Base-by-base conservation (phyloP, 2,797 vertebrate species). In the Anabacerthia variegaticeps region DNA sequence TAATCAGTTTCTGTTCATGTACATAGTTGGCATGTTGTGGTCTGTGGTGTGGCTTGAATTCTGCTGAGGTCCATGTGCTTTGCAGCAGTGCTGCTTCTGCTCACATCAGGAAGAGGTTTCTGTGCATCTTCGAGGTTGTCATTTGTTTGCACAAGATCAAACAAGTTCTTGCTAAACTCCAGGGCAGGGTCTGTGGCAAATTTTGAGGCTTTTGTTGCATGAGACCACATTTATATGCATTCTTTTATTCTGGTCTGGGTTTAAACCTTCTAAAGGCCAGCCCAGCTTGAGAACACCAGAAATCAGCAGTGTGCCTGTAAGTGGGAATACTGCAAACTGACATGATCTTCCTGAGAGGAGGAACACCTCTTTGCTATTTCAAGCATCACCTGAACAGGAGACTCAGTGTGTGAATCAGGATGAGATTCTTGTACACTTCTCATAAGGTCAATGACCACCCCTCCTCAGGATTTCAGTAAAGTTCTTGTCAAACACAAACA, bases 1-100 rank as follows among this genome's bases (percentile, higher is more conserved):
- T 99, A 98, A 98, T 99, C 98, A 99, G 98, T 85, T 94, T 39
- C 46, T 1, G 74, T 97, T 94, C 75, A 69, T 96, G 95, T 81
- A 91, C 85, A 52, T 97, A 97, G 97, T 96, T 98, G 95, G 95
- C 95, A 91, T 48, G 88, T 88, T 87, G 87, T 77, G 95, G 94
- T 94, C 93, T 94, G 89, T 26, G 9, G 56, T 72, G 85, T 73
- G 85, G 59, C 92, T 68, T 66, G 95, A 84, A 97, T 97, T 94
- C 94, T 95, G 95, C 97, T 95, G 93, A 97, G 94, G 97, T 95
- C 91, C 16, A 3, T 85, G 74, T 6, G 55, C 92, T 96, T 61
- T 72, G 68, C 66, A 96, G 80, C 56, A 46, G 11, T 1, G 34
- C 56, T 78, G 55, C 66, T 81, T 20, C 86, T 92, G 81, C 85